Base-by-base conservation (phyloP, 2,888 invertebrate genomes). In the Meghimatium bilineatum region DNA sequence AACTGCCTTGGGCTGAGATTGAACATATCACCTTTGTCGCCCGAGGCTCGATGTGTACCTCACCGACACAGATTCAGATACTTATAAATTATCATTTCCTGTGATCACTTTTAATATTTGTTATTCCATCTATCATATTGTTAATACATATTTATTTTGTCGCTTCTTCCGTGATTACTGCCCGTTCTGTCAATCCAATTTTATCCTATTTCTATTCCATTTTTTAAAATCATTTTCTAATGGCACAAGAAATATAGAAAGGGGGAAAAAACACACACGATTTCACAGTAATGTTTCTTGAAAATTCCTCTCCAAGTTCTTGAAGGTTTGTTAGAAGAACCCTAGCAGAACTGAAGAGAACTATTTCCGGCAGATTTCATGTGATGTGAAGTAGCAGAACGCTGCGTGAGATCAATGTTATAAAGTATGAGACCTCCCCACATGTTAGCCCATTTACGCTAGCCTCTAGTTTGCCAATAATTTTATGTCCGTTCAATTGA, bases 401-500 rank as follows among this genome's bases (percentile, higher is more conserved):
- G 20, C 69, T 32, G 56, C 52, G 56, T 1, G 52, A n/a, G 71
- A 71, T 80, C 69, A 56, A 71, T 69, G 71, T n/a, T 56, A 8
- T 26, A 10, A 36, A 34, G 74, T 74, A 60, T 81, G 80, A 44
- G 80, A 81, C 72, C 29, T 8, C 44, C 74, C 14, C 74, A 72
- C n/a, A 38, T 74, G 72, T 38, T 60, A 38, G 74, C 72, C 71
- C 66, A 60, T 81, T 74, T 81, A 72, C 71, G 49, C 80, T 71
- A 52, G 49, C 56, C 71, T 44, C 80, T 36, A 29, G 67, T 29
- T 63, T 71, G 80, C 74, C 80, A 81, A 81, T 81, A 71, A 81
- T 81, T 81, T 81, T 81, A 81, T 81, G 71, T 81, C 44, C 29
- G 80, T 72, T 81, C 74, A 81, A 81, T 81, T 74, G n/a, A 72